Evolutionary conservation across 2,113 vertebrate species (phyloP).

Genomic region (Monopterus albus): DNA sequence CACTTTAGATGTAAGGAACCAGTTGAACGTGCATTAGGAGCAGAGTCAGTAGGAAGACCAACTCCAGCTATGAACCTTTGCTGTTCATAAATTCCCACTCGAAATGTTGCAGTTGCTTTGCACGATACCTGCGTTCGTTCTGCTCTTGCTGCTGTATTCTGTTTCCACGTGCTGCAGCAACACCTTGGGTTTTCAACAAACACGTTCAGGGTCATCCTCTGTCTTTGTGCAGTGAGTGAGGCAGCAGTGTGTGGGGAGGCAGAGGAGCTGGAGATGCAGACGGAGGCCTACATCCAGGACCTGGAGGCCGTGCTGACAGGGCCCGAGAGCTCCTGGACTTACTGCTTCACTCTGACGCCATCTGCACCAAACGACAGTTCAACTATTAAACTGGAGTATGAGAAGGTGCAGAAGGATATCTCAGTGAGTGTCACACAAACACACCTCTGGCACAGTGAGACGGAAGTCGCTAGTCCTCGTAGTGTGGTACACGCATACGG

Average conservation of each 20-base stretch:
- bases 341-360: constrained; percentile 85
- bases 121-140: too few relatives aligned
- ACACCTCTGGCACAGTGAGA: neutral
- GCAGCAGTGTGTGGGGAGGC: constrained; percentile 86
- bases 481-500: too few relatives aligned
- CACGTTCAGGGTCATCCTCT: neutral
- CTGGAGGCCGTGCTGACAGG: constrained; percentile 85
- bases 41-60: too few relatives aligned
- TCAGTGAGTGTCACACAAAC: constrained; percentile 85
- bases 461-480: too few relatives aligned
- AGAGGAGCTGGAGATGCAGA: constrained; percentile 90
- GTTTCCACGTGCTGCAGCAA: too few relatives aligned
- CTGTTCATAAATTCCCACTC: too few relatives aligned
- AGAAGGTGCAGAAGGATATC: constrained; percentile 90
- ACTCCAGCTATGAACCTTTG: too few relatives aligned
- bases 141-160: too few relatives aligned
- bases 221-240: constrained; percentile 81
- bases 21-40: too few relatives aligned
- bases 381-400: constrained; percentile 84
- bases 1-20: too few relatives aligned
- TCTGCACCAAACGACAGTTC: constrained; percentile 35
- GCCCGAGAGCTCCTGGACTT: constrained; percentile 63
- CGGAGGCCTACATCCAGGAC: constrained; percentile 87
- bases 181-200: too few relatives aligned
- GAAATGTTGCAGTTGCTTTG: too few relatives aligned